phyloP scores from a whole-genome alignment of 2,888 invertebrate genomes.

The Acleris holmiana region DNA sequence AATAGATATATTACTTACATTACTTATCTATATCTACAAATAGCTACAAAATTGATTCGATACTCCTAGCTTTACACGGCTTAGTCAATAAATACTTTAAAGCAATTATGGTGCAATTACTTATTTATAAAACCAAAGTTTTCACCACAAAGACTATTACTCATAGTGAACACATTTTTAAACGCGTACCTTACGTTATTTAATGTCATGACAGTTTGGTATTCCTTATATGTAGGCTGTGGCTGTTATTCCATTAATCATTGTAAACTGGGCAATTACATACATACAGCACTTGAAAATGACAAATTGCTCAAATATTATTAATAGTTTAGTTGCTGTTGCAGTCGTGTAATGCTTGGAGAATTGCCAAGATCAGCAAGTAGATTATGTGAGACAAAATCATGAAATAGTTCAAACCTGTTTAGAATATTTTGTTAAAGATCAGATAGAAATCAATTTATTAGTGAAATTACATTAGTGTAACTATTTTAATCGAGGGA shows the following conservation, averaged over 20 bases:
- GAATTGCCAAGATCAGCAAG: constrained; percentile 11
- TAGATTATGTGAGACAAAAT: constrained; percentile 6
- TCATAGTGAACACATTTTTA: constrained; percentile 11
- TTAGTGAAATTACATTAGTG: too few species aligned
- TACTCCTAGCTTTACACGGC: constrained; percentile 21
- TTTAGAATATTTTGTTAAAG: not conserved
- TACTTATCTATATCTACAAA: not conserved
- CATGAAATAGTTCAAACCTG: not conserved
- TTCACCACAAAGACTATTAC: constrained; percentile 31
- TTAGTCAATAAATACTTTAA: constrained; percentile 18
- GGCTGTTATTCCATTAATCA: constrained; percentile 36
- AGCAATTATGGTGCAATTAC: constrained; percentile 14
- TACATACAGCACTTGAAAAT: constrained; percentile 34
- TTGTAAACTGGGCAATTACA: constrained; percentile 40
- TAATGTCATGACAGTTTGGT: constrained; percentile 22
- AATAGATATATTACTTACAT: not conserved
- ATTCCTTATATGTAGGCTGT: constrained; percentile 30
- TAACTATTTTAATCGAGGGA: too few species aligned
- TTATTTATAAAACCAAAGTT: constrained; percentile 19
- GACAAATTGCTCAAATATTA: constrained; percentile 42
- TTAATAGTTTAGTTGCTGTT: constrained; percentile 26
- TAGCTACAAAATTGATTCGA: constrained; percentile 19
- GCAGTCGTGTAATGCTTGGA: constrained; percentile 17
- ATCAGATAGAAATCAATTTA: not conserved
- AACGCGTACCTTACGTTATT: constrained; percentile 16